Conservation (phyloP, 2,113 vertebrate genomes). For the Notechis scutatus region DNA sequence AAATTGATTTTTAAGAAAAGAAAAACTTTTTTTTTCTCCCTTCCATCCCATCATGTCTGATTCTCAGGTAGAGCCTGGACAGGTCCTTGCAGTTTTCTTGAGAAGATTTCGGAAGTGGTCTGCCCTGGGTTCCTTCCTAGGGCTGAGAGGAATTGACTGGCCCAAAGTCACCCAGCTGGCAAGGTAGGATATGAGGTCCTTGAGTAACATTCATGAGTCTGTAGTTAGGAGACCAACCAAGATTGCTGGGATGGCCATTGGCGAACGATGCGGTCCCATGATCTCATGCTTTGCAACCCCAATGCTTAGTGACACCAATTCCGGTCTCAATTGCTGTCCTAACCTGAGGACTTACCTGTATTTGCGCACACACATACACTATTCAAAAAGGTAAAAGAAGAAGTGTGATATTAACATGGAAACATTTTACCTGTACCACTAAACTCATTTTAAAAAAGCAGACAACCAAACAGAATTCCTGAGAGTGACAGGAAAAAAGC, state of each 20-base stretch:
- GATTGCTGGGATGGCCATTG: not conserved
- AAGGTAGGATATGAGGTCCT: not conserved
- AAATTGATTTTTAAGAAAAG: not conserved
- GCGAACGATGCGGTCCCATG: not conserved
- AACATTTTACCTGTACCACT: not conserved
- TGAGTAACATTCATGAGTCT: rapidly evolving
- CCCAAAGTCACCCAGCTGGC: not conserved
- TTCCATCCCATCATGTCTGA: not conserved
- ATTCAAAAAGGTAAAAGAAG: not conserved
- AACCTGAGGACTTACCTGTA: not conserved
- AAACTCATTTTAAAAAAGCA: not conserved
- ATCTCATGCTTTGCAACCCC: not conserved
- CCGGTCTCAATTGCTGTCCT: not conserved
- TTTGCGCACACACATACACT: rapidly evolving
- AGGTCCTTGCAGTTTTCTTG: not conserved
- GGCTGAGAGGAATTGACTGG: not conserved
- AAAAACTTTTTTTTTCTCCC: not conserved
- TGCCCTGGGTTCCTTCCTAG: not conserved
- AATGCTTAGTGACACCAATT: not conserved
- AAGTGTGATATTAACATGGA: not conserved
- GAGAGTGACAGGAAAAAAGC: not conserved
- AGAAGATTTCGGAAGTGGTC: not conserved
- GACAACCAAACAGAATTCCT: not conserved
- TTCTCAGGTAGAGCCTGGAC: not conserved
- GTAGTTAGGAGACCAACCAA: not conserved